Conservation (phyloP, 2,797 vertebrate species). For the Anabas testudineus region DNA sequence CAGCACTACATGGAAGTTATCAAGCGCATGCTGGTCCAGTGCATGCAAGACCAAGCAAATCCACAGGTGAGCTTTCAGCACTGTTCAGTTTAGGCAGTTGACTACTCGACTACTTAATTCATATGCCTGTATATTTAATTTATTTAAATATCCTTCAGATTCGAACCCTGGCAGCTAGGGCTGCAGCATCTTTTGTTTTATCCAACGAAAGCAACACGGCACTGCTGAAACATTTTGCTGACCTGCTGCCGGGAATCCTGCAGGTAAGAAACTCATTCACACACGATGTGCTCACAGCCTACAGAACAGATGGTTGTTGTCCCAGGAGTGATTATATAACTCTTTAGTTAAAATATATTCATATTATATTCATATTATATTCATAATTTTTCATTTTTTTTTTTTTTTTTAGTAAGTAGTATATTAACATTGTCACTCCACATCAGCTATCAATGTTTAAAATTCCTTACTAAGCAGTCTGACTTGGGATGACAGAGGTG, state of each 20-base stretch:
- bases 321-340: too few species aligned
- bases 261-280: slow-evolving; percentile 85
- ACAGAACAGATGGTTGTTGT: too few species aligned
- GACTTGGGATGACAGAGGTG: not conserved
- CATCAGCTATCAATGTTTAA: not conserved
- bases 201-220: slow-evolving; percentile 94
- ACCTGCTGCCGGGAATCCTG: slow-evolving; percentile 94
- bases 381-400: too few species aligned
- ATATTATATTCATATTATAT: too few species aligned
- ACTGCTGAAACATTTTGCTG: slow-evolving; percentile 96
- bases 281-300: not conserved
- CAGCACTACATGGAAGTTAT: slow-evolving; percentile 99
- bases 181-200: slow-evolving; percentile 94
- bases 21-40: slow-evolving; percentile 98
- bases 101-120: not conserved
- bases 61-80: slow-evolving; percentile 82
- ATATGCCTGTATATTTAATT: not conserved
- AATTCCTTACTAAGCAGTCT: not conserved
- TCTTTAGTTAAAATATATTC: too few species aligned
- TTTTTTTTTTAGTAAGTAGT: too few species aligned
- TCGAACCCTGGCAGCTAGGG: slow-evolving; percentile 92
- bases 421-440: not conserved
- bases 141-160: slow-evolving; percentile 81
- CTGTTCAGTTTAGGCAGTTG: not conserved
- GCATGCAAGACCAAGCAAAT: slow-evolving; percentile 98